phyloP scores from a whole-genome alignment of 2,888 invertebrate genomes.

The Dyspetes luteomarginatus region DNA sequence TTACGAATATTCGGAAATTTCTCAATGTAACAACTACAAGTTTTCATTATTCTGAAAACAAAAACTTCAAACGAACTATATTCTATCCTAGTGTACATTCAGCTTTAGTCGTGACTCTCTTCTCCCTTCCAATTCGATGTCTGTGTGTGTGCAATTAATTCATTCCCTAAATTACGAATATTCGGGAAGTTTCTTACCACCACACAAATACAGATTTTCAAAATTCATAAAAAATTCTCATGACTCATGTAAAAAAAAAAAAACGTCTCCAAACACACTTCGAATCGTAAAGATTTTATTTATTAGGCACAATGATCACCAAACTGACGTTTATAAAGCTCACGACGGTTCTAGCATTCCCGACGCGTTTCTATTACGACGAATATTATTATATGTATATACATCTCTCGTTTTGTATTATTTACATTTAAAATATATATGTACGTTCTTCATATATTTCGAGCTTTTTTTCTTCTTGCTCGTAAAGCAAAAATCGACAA shows the following conservation, averaged over 20 bases:
- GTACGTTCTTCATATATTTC: background rate
- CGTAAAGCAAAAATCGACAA: background rate
- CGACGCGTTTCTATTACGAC: constrained; percentile 11
- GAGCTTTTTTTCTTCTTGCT: background rate
- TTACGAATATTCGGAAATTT: too few species aligned
- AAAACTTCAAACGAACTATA: too few species aligned
- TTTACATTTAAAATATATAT: constrained; percentile 53
- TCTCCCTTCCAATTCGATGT: too few species aligned
- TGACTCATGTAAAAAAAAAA: too few species aligned
- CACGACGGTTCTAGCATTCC: background rate
- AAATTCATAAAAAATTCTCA: background rate
- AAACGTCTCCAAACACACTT: too few species aligned
- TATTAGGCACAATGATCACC: constrained; percentile 79
- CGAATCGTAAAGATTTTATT: constrained; percentile 36
- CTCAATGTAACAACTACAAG: too few species aligned
- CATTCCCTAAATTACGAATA: background rate
- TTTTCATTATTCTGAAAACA: too few species aligned
- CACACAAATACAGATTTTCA: background rate
- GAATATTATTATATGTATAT: constrained; percentile 52
- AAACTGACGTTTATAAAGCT: constrained; percentile 79
- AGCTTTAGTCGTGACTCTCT: too few species aligned
- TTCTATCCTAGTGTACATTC: too few species aligned
- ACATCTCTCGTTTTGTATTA: constrained; percentile 49
- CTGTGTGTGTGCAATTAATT: background rate
- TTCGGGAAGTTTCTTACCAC: background rate